phyloP scores from a whole-genome alignment of 2,888 invertebrate species.

The Belgica antarctica region DNA sequence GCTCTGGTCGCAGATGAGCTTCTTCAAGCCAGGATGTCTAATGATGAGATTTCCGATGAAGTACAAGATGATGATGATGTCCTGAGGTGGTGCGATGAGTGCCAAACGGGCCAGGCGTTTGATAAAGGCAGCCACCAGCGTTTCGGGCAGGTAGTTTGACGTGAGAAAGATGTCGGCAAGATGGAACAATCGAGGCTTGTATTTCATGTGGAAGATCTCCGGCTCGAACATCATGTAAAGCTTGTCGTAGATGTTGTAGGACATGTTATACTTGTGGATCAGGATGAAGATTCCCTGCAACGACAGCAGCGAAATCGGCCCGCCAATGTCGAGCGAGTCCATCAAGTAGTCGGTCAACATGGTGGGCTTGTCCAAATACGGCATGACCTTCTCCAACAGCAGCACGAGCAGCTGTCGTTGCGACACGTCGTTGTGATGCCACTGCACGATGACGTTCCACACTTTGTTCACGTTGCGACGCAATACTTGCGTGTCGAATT shows the following conservation, averaged over 20 bases:
- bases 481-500: conserved; percentile 60
- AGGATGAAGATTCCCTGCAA: conserved; percentile 88
- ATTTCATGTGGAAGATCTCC: conserved; percentile 85
- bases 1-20: conserved; percentile 59
- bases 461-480: conserved; percentile 66
- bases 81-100: conserved; percentile 77
- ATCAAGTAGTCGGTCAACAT: conserved; percentile 88
- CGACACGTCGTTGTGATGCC: conserved; percentile 65
- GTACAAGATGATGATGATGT: conserved; percentile 71
- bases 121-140: conserved; percentile 87
- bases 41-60: conserved; percentile 83
- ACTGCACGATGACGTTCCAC: conserved; percentile 74
- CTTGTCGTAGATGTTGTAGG: conserved; percentile 91
- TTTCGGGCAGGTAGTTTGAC: conserved; percentile 89
- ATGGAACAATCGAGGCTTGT: conserved; percentile 83
- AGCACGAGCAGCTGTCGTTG: conserved; percentile 78
- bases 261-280: conserved; percentile 87
- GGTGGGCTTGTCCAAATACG: conserved; percentile 75
- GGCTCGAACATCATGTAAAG: conserved; percentile 93
- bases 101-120: conserved; percentile 84
- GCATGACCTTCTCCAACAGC: conserved; percentile 78
- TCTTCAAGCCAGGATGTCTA: conserved; percentile 79
- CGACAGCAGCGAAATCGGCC: conserved; percentile 83
- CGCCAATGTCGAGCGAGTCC: conserved; percentile 82
- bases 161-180: conserved; percentile 87